Percentiles rank a stretch among this genome's conserved stretches.
Conservation (phyloP, 2,113 vertebrate species). For the Mormyrus lacerda region DNA sequence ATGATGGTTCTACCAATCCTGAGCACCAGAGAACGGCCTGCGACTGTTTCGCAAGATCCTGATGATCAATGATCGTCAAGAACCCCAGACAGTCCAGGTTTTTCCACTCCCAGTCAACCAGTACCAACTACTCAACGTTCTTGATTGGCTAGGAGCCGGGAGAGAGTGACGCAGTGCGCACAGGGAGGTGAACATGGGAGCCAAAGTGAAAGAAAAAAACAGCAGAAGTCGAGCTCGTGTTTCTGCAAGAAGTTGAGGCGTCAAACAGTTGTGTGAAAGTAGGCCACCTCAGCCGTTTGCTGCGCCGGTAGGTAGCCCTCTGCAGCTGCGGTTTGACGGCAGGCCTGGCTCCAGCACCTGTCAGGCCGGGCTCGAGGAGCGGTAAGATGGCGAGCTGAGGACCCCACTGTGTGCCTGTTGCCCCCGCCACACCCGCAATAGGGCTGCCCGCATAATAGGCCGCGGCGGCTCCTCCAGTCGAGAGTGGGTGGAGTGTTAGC, state of each 20-base stretch:
- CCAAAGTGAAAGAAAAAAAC: neutral
- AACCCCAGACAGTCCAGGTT: neutral
- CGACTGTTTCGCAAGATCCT: neutral
- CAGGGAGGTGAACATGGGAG: neutral
- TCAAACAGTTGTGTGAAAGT: neutral
- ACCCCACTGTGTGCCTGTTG: neutral
- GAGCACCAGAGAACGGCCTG: neutral
- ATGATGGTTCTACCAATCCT: neutral
- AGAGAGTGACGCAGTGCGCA: neutral
- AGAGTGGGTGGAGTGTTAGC: slow-evolving; percentile 1
- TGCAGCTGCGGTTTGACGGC: slow-evolving; percentile 20
- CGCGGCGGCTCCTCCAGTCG: neutral
- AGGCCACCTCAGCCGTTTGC: neutral
- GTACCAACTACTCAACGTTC: neutral
- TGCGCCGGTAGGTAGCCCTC: neutral
- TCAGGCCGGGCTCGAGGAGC: neutral
- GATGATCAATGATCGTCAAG: neutral
- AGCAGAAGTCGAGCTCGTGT: neutral
- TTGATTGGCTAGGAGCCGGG: neutral
- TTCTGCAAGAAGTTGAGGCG: neutral
- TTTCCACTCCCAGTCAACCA: neutral
- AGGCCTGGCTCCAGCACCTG: slow-evolving; percentile 22
- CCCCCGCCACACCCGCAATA: neutral
- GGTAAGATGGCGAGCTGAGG: neutral
- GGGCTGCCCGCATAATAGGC: slow-evolving; percentile 32